These are phyloP conservation scores for Amaurobius ferox DNA, from an alignment of 2,888 invertebrate genomes.

Conservation along the genomic window DNA sequence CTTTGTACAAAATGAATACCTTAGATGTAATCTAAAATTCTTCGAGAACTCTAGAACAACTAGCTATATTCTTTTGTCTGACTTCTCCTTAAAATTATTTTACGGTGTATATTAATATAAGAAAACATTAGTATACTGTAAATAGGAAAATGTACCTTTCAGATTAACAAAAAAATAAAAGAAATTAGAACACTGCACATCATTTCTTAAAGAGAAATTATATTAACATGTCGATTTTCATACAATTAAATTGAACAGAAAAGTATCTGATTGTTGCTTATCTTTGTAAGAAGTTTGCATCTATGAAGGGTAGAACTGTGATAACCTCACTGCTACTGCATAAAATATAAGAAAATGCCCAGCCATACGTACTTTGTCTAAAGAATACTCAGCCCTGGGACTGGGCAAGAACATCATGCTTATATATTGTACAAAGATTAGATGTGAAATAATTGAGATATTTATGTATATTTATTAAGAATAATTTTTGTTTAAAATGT, in stretches of 20 bases:
- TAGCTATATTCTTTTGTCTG: no score
- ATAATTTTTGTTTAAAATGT: constrained; percentile 66
- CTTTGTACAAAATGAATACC: no score
- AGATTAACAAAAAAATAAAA: no score
- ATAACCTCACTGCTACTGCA: constrained; percentile 62
- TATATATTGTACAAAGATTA: constrained; percentile 64
- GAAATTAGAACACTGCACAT: no score
- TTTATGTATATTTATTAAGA: constrained; percentile 71
- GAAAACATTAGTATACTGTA: no score
- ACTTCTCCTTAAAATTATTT: no score
- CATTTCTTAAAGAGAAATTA: no score
- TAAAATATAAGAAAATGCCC: constrained; percentile 14
- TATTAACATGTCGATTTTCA: no score
- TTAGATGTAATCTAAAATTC: no score
- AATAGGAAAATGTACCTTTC: no score
- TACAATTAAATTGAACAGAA: not conserved
- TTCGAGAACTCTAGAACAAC: no score
- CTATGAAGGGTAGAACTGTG: constrained; percentile 55
- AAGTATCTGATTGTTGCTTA: not conserved
- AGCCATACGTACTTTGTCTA: constrained; percentile 57
- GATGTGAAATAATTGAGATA: constrained; percentile 63
- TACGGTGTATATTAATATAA: no score
- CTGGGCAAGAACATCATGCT: constrained; percentile 44
- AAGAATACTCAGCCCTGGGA: constrained; percentile 36
- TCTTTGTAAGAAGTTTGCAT: constrained; percentile 4